Evolutionary conservation across 2,113 vertebrate species (phyloP), one percentile per base, ranked within the genome.

Genomic region (Lophotis ruficrista): DNA sequence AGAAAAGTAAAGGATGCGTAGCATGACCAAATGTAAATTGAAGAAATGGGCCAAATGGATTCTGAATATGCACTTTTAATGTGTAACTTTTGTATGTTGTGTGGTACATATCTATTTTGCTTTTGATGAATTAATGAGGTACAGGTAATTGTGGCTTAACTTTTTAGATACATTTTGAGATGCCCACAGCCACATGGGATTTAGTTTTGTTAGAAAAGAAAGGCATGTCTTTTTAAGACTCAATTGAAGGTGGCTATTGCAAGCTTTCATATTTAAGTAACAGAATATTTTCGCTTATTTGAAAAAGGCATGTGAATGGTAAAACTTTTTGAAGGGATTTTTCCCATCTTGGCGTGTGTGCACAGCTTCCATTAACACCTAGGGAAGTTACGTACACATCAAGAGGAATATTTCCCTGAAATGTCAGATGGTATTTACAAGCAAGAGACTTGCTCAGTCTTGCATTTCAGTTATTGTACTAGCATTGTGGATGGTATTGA

Each of bases 81-180:
- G 96, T 98, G 98, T 98, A 98, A 98, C 88, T 98, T 98, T 98
- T 98, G 87, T 98, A 98, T 98, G 96, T 96, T 97, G 95, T 98
- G 98, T 98, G 98, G 98, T 98, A 98, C 98, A 98, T 98, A 97
- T 98, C 97, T 98, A 97, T 98, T 98, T 98, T 98, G 94, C 94
- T 98, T 98, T 98, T 98, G 97, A 98, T 84, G 89, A 96, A 96
- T 98, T 96, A 94, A 97, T 97, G 97, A 97, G 97, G 97, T 98
- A 97, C 97, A 97, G 96, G 97, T 98, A 97, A 97, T 95, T 97
- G 97, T 98, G 97, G 98, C 98, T 97, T 97, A 98, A 97, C 97
- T 98, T 98, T 98, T 97, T 94, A 97, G 95, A 97, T 93, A 97
- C 93, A 62, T 98, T 98, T 98, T 93, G 93, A 98, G 95, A 97